Conservation (phyloP, 1,140 invertebrate genomes). For the Cydia amplana region DNA sequence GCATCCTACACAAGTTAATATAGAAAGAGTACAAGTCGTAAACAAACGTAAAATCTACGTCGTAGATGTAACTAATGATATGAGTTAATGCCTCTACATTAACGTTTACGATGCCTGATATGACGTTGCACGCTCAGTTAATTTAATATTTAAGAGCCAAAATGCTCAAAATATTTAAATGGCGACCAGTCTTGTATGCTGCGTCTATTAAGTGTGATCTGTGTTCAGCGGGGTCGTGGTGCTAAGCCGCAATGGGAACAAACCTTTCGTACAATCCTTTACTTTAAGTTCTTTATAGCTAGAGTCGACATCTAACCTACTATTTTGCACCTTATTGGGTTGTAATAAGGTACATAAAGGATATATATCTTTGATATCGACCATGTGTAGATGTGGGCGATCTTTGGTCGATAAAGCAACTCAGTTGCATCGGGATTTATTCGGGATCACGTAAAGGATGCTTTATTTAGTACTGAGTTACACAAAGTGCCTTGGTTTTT, state of each 20-base stretch:
- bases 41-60: no score
- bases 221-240: constrained; percentile 34
- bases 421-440: neutral
- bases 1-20: no score
- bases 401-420: neutral
- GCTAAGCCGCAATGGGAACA: constrained; percentile 33
- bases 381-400: neutral
- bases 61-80: no score
- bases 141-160: no score
- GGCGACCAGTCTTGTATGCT: neutral
- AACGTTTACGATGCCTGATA: no score
- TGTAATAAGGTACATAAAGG: neutral
- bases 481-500: neutral
- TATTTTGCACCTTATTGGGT: neutral
- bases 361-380: neutral
- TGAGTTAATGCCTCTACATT: no score
- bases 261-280: constrained; percentile 25
- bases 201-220: neutral
- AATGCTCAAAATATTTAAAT: neutral
- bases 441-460: neutral
- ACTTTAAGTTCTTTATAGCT: constrained; percentile 6
- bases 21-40: no score
- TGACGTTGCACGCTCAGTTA: no score
- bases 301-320: neutral
- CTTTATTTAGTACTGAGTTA: neutral